A percentile compares a stretch with the other conserved stretches of the same genome.
Evolutionary conservation across 2,113 vertebrate species (phyloP).

Genomic region (Silurus glanis): DNA sequence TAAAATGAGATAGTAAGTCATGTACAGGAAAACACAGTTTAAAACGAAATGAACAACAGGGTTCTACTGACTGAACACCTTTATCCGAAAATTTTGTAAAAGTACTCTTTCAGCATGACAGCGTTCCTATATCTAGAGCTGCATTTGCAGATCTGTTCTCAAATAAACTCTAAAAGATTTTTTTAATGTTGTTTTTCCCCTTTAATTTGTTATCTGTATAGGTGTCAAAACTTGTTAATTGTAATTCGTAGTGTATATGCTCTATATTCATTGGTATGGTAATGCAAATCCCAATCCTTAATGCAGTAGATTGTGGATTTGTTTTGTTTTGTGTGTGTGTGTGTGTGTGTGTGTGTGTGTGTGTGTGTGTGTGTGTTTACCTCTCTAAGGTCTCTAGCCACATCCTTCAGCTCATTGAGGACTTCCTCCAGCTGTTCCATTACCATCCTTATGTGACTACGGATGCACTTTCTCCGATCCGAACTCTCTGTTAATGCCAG

Average conservation of each 20-base stretch:
- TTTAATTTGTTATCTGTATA: background rate
- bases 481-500: slow-evolving; percentile 21
- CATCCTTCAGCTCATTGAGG: slow-evolving; percentile 52
- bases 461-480: slow-evolving; percentile 45
- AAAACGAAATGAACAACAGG: background rate
- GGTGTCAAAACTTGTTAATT: too few relatives aligned
- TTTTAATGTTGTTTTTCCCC: background rate
- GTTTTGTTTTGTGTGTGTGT: slow-evolving; percentile 2
- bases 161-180: background rate
- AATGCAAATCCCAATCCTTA: background rate
- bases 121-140: background rate
- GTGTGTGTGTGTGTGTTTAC: slow-evolving; percentile 37
- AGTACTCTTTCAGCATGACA: background rate
- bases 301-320: background rate
- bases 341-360: background rate
- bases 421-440: slow-evolving; percentile 56
- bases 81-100: background rate
- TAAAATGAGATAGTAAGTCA: background rate
- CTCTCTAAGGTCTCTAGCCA: slow-evolving; percentile 52
- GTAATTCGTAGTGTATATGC: background rate
- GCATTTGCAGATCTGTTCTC: background rate
- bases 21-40: background rate
- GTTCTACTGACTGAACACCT: background rate
- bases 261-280: background rate
- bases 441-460: slow-evolving; percentile 46